Evolutionary conservation across 2,797 vertebrate genomes (phyloP).

Genomic region (Poeciliopsis turneri): DNA sequence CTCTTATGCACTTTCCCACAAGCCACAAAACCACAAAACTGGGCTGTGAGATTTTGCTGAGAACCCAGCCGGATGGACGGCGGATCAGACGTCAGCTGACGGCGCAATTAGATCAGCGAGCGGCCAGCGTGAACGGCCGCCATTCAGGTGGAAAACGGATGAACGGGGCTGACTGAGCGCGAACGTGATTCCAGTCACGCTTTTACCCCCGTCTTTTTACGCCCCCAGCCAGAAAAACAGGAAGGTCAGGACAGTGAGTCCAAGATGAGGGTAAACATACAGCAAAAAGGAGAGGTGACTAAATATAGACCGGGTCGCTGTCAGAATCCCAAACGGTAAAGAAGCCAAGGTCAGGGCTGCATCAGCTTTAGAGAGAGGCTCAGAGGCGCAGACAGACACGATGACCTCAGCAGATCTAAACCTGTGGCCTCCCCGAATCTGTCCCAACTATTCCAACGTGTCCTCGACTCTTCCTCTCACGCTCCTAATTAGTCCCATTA

Average conservation of each 20-base stretch:
- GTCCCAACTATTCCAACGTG: slow-evolving; percentile 21
- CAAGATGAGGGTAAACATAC: slow-evolving; percentile 13
- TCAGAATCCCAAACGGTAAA: slow-evolving; percentile 50
- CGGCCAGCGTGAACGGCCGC: slow-evolving; percentile 28
- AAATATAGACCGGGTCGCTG: slow-evolving; percentile 67
- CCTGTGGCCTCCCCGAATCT: slow-evolving; percentile 12
- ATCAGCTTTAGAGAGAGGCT: slow-evolving; percentile 41
- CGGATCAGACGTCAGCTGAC: slow-evolving; percentile 34
- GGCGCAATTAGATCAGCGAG: slow-evolving; percentile 31
- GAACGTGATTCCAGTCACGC: slow-evolving; percentile 52
- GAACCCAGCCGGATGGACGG: slow-evolving; percentile 35
- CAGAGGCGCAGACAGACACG: slow-evolving; percentile 10
- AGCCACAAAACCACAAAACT: slow-evolving; percentile 17
- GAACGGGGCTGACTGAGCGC: slow-evolving; percentile 32
- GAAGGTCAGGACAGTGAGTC: slow-evolving; percentile 32
- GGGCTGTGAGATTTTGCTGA: slow-evolving; percentile 14
- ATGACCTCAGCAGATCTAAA: slow-evolving; percentile 12
- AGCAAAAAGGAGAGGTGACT: slow-evolving; percentile 31
- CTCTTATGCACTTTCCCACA: neutral
- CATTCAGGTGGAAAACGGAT: slow-evolving; percentile 50
- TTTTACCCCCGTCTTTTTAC: neutral
- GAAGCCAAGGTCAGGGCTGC: slow-evolving; percentile 56
- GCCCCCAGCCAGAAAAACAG: slow-evolving; percentile 16
- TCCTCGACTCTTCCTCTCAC: neutral
- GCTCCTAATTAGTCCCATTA: slow-evolving; percentile 32